Conservation (phyloP, 2,113 vertebrate species). For the Myrmophylax atrothorax region DNA sequence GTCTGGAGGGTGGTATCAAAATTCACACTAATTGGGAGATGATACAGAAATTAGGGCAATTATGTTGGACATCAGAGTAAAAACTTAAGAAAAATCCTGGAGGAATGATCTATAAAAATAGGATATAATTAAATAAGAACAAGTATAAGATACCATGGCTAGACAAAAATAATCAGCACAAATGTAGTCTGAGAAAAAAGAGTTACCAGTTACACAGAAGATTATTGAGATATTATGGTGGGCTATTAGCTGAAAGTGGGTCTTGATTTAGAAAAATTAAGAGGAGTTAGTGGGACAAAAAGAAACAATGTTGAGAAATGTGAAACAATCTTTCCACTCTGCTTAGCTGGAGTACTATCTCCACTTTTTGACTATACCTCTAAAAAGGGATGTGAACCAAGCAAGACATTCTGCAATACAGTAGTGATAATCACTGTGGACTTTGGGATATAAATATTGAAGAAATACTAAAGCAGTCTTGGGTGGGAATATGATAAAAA, state of each 20-base stretch:
- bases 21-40: background rate
- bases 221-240: accelerated
- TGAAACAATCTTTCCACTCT: background rate
- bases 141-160: background rate
- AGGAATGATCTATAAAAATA: background rate
- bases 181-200: background rate
- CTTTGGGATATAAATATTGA: background rate
- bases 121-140: background rate
- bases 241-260: background rate
- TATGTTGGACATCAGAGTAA: background rate
- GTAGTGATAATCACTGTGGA: background rate
- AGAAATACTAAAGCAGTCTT: background rate
- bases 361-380: background rate
- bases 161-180: background rate
- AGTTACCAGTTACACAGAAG: background rate
- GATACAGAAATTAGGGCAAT: background rate
- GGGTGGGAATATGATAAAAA: background rate
- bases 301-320: background rate
- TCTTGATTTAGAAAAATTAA: background rate
- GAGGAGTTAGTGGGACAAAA: background rate
- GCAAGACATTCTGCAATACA: background rate
- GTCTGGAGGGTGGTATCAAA: background rate
- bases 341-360: background rate
- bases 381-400: background rate
- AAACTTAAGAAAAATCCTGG: background rate